Evolutionary conservation across 2,113 vertebrate genomes (phyloP).

Genomic region (Irena cyanogastra): DNA sequence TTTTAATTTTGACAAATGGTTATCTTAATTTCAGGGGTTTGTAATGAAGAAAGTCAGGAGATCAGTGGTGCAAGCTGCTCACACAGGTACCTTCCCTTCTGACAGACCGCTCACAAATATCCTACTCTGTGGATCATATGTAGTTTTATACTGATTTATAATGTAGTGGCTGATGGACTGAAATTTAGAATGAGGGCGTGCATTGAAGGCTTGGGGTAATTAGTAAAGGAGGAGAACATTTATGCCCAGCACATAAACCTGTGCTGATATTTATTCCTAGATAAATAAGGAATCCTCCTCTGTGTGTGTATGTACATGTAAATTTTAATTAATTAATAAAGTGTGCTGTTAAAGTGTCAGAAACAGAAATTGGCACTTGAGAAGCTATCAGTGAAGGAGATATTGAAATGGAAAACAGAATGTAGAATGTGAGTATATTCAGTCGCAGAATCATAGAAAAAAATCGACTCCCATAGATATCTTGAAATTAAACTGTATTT

Average conservation of each 20-base stretch:
- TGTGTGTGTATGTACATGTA: background rate
- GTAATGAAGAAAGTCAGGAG: background rate
- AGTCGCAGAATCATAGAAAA: background rate
- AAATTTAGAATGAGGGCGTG: background rate
- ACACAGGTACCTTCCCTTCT: background rate
- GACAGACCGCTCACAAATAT: background rate
- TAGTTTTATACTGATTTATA: too few relatives aligned
- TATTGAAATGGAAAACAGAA: background rate
- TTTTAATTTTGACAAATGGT: background rate
- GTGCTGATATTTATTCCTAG: background rate
- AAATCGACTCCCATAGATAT: background rate
- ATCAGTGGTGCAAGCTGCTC: fast-evolving
- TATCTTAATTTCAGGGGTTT: background rate
- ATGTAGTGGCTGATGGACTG: background rate
- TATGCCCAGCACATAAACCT: background rate
- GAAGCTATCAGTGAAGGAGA: background rate
- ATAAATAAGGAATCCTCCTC: background rate
- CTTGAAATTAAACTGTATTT: background rate
- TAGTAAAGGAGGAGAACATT: background rate
- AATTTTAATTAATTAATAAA: background rate
- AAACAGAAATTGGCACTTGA: background rate
- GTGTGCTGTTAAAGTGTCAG: background rate
- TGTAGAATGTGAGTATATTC: background rate
- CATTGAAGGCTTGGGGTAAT: background rate
- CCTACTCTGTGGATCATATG: fast-evolving